phyloP scores from a whole-genome alignment of 2,888 invertebrate species.

The Cryptus armator region DNA sequence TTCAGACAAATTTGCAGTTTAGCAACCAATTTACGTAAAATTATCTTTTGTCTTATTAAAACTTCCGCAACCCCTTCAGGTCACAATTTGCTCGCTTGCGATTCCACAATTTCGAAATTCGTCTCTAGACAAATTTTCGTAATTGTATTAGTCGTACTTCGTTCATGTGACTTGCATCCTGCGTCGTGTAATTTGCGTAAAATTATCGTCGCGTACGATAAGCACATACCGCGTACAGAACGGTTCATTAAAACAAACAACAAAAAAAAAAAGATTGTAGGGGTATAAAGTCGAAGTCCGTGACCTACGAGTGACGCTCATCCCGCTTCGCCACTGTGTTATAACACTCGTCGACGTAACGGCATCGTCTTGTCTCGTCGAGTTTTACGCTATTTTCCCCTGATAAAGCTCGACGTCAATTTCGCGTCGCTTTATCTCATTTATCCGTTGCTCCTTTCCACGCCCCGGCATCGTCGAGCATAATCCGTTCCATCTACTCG shows the following conservation, averaged over 20 bases:
- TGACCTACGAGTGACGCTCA: constrained; percentile 27
- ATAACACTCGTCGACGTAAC: constrained; percentile 3
- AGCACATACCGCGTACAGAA: background rate
- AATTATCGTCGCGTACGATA: background rate
- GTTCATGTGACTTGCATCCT: background rate
- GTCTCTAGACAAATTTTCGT: background rate
- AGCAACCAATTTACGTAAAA: no score
- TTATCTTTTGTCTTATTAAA: no score
- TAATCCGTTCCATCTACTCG: constrained; percentile 72
- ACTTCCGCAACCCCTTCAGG: no score
- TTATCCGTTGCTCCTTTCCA: constrained; percentile 56
- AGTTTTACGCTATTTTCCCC: constrained; percentile 72
- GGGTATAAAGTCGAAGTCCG: background rate
- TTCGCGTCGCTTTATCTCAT: constrained; percentile 74
- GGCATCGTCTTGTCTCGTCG: constrained; percentile 34
- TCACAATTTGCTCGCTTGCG: no score
- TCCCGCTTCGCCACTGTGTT: constrained; percentile 2
- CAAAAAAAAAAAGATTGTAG: constrained; percentile 6
- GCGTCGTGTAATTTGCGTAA: background rate
- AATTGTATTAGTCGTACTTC: background rate
- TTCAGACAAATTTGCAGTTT: no score
- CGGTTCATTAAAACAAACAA: no score
- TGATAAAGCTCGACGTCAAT: constrained; percentile 78
- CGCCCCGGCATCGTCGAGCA: constrained; percentile 48
- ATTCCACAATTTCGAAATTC: background rate